Conservation (phyloP, 1,140 invertebrate species). For the Agrilus planipennis region DNA sequence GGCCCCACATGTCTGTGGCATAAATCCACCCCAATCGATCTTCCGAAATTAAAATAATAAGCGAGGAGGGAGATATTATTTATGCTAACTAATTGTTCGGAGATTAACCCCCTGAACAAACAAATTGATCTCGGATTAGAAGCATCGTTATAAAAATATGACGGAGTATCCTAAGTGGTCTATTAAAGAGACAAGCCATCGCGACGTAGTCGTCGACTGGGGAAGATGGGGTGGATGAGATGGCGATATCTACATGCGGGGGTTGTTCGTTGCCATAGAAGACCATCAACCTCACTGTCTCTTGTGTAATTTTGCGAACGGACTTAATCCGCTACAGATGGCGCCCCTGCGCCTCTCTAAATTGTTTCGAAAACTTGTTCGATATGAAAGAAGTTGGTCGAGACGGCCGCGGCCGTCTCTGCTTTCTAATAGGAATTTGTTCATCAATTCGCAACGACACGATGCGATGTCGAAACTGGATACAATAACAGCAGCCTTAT, state of each 20-base stretch:
- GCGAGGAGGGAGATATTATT: too few relatives aligned
- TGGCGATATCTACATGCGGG: slow-evolving; percentile 21
- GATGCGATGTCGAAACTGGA: too few relatives aligned
- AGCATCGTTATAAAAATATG: slow-evolving; percentile 28
- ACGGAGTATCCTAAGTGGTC: slow-evolving; percentile 22
- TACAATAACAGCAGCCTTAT: too few relatives aligned
- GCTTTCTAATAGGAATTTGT: slow-evolving; percentile 34
- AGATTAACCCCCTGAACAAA: slow-evolving; percentile 27
- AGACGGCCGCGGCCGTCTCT: too few relatives aligned
- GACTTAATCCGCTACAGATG: slow-evolving; percentile 32
- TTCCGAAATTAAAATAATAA: too few relatives aligned
- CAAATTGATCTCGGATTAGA: slow-evolving; percentile 29
- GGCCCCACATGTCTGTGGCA: too few relatives aligned
- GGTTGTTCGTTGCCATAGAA: too few relatives aligned
- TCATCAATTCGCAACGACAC: slow-evolving; percentile 33
- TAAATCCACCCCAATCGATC: too few relatives aligned
- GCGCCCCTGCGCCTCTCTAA: slow-evolving; percentile 25
- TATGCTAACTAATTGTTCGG: slow-evolving; percentile 25
- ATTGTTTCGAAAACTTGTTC: slow-evolving; percentile 34
- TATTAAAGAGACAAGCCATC: too few relatives aligned
- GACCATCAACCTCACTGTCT: too few relatives aligned
- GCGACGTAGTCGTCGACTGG: too few relatives aligned
- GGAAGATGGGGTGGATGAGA: slow-evolving; percentile 4
- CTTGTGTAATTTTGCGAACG: too few relatives aligned
- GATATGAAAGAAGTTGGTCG: slow-evolving; percentile 31